Base-by-base conservation (phyloP, 2,888 invertebrate species). In the Nemotelus pantherinus region DNA sequence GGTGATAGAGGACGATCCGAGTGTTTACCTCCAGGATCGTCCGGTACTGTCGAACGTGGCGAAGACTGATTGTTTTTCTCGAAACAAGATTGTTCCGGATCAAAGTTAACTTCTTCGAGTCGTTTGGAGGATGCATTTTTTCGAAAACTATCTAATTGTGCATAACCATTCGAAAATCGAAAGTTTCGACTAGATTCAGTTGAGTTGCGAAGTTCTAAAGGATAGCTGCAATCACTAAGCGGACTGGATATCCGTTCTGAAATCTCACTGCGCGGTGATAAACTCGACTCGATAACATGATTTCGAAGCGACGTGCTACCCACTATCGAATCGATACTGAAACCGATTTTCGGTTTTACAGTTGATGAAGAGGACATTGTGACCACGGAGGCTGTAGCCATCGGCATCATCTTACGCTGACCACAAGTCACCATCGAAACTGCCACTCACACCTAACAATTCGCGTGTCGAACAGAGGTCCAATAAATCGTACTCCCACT, bases 241-340 rank as follows among this genome's bases (percentile, higher is more conserved):
- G 80, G 80, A 57, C 79, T 80, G 4, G 78, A 74, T 6, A 79
- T 78, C 50, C 80, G 72, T 25, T 81, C 81, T 0, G 80, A 78
- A 55, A 76, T 77, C 48, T 80, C 80, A 72, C 79, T 80, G 2
- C 78, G 79, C 4, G 80, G 80, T 48, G 81, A 81, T 58, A 79
- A 76, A 45, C 74, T 75, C 41, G 68, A 77, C 25, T 65, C 65
- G 5, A 84, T 84, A 65, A 83, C 84, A n/a, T 84, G 84, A 43
- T 48, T 77, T 58, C 25, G 68, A 5, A 60, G 41, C 45, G 9
- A 39, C 25, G 82, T 83, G 72, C 83, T 83, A 80, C 96, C 96
- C 80, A 96, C 96, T 85, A 96, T 95, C 85, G 95, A 95, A 89
- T 97, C 97, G 88, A 97, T 97, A 85, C 95, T 95, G 87, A 97